Percentiles rank a stretch among this genome's conserved stretches.
Evolutionary conservation across 1,140 invertebrate species (phyloP).

Genomic region (Diorhabda carinulata): DNA sequence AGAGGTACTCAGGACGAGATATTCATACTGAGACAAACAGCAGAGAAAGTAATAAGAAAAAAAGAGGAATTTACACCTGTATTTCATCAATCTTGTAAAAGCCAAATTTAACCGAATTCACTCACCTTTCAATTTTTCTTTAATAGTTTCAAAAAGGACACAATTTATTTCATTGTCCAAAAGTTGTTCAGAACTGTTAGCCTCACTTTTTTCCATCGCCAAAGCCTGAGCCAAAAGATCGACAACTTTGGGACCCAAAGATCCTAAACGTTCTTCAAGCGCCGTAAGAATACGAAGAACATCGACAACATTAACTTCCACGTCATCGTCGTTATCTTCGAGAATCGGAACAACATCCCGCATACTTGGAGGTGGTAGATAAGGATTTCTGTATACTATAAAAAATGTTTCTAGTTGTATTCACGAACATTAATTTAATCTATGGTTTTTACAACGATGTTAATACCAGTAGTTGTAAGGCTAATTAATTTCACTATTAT

Average conservation of each 20-base stretch:
- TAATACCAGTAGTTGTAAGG: no score
- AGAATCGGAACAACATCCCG: conserved; percentile 28
- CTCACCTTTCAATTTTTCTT: conserved; percentile 74
- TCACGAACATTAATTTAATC: not conserved
- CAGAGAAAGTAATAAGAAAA: no score
- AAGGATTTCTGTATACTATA: not conserved
- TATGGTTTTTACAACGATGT: no score
- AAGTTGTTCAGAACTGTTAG: conserved; percentile 70
- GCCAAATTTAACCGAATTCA: no score
- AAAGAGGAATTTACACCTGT: no score
- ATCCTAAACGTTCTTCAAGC: conserved; percentile 74
- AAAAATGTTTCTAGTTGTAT: not conserved
- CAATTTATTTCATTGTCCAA: conserved; percentile 65
- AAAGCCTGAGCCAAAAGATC: conserved; percentile 68
- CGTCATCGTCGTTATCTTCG: conserved; percentile 41
- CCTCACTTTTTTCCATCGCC: conserved; percentile 68
- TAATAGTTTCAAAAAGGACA: conserved; percentile 75
- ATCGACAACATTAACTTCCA: conserved; percentile 59
- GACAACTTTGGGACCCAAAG: conserved; percentile 71
- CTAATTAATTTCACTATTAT: not conserved
- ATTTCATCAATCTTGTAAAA: no score
- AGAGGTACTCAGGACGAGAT: no score
- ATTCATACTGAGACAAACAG: no score
- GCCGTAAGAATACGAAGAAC: conserved; percentile 71
- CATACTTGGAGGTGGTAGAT: conserved; percentile 24